A percentile compares a stretch with the other conserved stretches of the same genome.
These are phyloP conservation scores for Drosophila santomea DNA, from an alignment of 1,140 invertebrate genomes.

Conservation along the genomic window DNA sequence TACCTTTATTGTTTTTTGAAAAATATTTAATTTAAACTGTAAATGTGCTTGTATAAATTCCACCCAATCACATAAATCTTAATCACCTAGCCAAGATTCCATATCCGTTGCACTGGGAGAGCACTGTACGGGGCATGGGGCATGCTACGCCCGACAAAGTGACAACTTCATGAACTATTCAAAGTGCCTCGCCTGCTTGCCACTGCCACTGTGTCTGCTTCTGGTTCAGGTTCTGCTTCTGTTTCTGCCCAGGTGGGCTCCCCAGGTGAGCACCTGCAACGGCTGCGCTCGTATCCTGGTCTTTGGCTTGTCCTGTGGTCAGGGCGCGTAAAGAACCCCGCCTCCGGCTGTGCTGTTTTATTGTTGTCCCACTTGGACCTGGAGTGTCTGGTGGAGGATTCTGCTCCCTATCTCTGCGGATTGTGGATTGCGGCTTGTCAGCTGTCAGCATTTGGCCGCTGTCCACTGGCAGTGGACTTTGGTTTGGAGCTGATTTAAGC, in stretches of 20 bases:
- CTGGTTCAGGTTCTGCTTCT: background rate
- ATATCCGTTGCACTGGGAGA: background rate
- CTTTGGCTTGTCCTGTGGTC: constrained; percentile 59
- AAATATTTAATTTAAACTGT: too few relatives aligned
- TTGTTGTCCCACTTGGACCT: constrained; percentile 11
- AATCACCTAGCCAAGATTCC: background rate
- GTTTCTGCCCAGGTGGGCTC: constrained; percentile 2
- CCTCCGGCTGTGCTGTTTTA: constrained; percentile 22
- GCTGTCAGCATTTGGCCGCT: constrained; percentile 70
- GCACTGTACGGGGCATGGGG: constrained; percentile 35
- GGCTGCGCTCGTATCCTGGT: constrained; percentile 3
- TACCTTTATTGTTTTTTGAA: too few relatives aligned
- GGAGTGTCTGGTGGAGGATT: background rate
- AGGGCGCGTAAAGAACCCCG: constrained; percentile 52
- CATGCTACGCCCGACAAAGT: constrained; percentile 51
- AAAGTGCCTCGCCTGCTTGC: constrained; percentile 39
- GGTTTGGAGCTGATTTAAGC: constrained; percentile 44
- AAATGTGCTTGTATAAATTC: too few relatives aligned
- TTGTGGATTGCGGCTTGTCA: constrained; percentile 74
- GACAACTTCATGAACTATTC: constrained; percentile 80
- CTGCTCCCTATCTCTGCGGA: constrained; percentile 18
- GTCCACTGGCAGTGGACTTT: constrained; percentile 45
- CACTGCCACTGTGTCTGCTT: background rate
- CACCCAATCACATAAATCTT: constrained; percentile 3
- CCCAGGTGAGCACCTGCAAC: constrained; percentile 10